Evolutionary conservation across 1,140 invertebrate species (phyloP), one percentile per base, ranked within the genome.

Genomic region (Drosophila kepulauana): DNA sequence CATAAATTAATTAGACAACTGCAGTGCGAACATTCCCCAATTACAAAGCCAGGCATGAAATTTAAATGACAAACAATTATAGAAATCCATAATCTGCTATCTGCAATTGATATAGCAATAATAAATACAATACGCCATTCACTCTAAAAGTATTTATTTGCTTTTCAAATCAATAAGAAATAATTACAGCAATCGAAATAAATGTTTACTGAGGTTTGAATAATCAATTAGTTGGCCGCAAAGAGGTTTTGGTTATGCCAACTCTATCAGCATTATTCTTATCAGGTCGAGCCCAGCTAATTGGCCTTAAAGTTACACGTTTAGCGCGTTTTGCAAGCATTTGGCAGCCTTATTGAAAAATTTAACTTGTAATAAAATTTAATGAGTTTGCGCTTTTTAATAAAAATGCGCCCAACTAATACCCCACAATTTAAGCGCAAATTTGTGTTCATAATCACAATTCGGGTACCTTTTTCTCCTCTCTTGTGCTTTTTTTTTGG

Each of bases 401-500:
- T 76, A 85, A 89, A 88, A 88, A 75, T 66, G 49, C 66, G 15
- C 52, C 65, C 48, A 54, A 64, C 59, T 64, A 78, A 66, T 52
- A 68, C 74, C 49, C 62, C 75, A 77, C 81, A 89, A 85, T 89
- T 89, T 85, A 89, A 89, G 81, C 85, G 71, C 71, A 84, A 89
- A 89, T 89, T 89, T 89, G 85, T 81, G 85, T 89, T 89, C 81
- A 89, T 89, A 89, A 90, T 90, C 85, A 89, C 85, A 85, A 85
- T 85, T 89, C 80, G 48, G 57, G 78, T 89, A 79, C 78, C 78
- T 89, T 89, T 88, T 74, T 70, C 59, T 46, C 41, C 45, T 49
- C 7, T 3, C 20, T 25, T 25, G 20, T 25, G 20, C 3, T 25
- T 25, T 25, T 25, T 25, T 25, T 25, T 25, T 25, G 20, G 20